Conservation (phyloP, 23 tunicate species). For the Halocynthia roretzi region DNA sequence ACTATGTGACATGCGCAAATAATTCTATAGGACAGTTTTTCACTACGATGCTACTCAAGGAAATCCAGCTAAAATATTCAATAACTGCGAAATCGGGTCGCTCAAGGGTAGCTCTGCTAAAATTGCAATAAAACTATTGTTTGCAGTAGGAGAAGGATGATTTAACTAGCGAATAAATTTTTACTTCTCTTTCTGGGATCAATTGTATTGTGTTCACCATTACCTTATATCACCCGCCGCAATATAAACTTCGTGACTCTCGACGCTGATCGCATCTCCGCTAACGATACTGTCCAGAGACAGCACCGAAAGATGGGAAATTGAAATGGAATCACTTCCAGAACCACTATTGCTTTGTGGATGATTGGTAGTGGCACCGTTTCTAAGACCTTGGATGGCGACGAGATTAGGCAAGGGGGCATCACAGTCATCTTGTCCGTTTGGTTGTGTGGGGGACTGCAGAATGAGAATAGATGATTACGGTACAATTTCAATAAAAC, state of each 20-base stretch:
- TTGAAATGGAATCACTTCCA: conserved; percentile 83
- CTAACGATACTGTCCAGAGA: conserved; percentile 91
- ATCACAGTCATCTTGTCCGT: not conserved
- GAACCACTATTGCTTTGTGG: conserved; percentile 22
- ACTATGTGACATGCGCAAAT: no score
- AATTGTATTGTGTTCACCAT: not conserved
- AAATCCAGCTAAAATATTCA: no score
- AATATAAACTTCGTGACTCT: conserved; percentile 78
- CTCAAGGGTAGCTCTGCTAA: no score
- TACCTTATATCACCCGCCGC: conserved; percentile 91
- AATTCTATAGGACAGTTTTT: no score
- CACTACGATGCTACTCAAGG: no score
- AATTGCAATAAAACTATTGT: no score
- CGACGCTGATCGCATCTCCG: conserved; percentile 73
- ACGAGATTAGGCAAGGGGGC: not conserved
- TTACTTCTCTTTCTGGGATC: not conserved
- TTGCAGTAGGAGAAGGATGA: no score
- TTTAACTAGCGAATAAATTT: not conserved
- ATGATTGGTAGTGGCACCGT: not conserved
- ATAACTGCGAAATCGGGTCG: no score
- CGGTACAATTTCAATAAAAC: not conserved
- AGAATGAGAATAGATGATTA: not conserved
- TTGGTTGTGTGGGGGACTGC: conserved; percentile 62
- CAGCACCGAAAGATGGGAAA: conserved; percentile 89
- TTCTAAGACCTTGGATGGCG: no score